phyloP scores from a whole-genome alignment of 2,888 invertebrate species.

The Sinohyriopsis cumingii region DNA sequence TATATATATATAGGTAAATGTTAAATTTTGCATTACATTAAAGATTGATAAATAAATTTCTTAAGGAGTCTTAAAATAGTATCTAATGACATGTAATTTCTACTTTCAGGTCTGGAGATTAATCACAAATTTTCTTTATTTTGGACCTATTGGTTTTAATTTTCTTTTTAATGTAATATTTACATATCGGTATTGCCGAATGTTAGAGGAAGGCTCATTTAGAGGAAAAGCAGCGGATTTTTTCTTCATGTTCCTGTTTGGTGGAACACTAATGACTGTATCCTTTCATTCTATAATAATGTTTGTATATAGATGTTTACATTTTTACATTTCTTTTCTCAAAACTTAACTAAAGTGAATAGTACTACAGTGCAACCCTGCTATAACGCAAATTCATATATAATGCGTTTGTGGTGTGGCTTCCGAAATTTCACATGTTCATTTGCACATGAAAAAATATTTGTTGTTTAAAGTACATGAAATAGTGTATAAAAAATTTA shows the following conservation, averaged over 20 bases:
- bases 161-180: conserved; percentile 99
- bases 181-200: conserved; percentile 98
- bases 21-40: no score
- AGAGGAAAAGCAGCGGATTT: conserved; percentile 97
- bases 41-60: no score
- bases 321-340: conserved; percentile 1
- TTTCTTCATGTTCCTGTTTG: conserved; percentile 99
- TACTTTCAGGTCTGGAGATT: conserved; percentile 89
- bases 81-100: background rate
- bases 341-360: background rate
- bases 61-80: no score
- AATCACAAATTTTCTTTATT: conserved; percentile 96
- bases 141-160: conserved; percentile 98
- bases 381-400: no score
- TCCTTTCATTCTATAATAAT: conserved; percentile 51
- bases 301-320: background rate
- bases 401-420: no score
- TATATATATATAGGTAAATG: no score
- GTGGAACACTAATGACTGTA: conserved; percentile 86
- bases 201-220: conserved; percentile 99
- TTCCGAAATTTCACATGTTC: no score
- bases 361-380: no score
- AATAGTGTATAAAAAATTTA: no score
- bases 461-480: no score
- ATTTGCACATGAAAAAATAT: no score